Conservation (phyloP, 1,140 invertebrate genomes). For the Leptinotarsa lineolata region DNA sequence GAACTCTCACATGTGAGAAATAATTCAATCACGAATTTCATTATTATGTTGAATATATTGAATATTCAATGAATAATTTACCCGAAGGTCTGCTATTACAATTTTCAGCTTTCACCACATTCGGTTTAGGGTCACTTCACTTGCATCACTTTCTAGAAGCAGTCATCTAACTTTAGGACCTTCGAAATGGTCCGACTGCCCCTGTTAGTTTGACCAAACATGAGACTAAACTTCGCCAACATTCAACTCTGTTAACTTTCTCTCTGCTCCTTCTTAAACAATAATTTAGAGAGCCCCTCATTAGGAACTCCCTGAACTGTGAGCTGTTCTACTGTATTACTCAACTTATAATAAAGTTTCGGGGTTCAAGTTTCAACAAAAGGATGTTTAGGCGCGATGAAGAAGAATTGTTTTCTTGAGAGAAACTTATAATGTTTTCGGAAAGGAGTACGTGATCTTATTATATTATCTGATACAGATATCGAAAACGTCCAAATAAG, state of each 20-base stretch:
- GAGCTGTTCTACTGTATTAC: not conserved
- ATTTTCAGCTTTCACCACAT: no score
- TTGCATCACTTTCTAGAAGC: not conserved
- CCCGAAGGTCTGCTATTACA: no score
- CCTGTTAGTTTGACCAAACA: slow-evolving; percentile 34
- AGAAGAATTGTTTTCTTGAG: not conserved
- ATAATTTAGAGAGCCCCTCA: slow-evolving; percentile 32
- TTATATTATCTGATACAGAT: no score
- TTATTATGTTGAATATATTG: no score
- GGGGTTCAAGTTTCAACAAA: not conserved
- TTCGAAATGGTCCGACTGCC: slow-evolving; percentile 13
- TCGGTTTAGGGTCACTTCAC: no score
- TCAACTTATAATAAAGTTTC: slow-evolving; percentile 1
- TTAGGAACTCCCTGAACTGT: slow-evolving; percentile 11
- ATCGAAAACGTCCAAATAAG: no score
- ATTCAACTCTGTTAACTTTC: slow-evolving; percentile 33
- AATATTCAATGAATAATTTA: no score
- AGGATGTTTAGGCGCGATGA: not conserved
- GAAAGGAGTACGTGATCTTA: not conserved
- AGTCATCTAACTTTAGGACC: slow-evolving; percentile 12
- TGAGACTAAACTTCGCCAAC: slow-evolving; percentile 27
- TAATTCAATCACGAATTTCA: no score
- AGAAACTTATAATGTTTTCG: not conserved
- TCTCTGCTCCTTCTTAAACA: slow-evolving; percentile 27
- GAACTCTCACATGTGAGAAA: no score